A percentile compares a stretch with the other conserved stretches of the same genome.
phyloP scores from a whole-genome alignment of 2,113 vertebrate species.

The Carassius carassius region DNA sequence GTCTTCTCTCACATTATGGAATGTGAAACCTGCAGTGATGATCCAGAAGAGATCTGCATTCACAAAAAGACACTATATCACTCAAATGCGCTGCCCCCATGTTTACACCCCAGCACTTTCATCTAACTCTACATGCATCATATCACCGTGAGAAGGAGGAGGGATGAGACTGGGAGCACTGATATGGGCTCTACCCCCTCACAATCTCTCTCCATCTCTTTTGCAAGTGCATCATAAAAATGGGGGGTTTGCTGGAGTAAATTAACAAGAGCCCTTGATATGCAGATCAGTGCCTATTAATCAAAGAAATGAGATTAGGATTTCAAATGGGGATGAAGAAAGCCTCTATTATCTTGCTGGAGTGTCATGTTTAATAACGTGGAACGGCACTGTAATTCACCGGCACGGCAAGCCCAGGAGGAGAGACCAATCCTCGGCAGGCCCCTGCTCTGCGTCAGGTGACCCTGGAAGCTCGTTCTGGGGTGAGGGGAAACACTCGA shows the following conservation, averaged over 20 bases:
- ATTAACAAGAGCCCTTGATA: constrained; percentile 81
- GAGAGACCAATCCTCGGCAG: constrained; percentile 41
- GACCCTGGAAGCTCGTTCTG: constrained; percentile 45
- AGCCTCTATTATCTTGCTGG: constrained; percentile 80
- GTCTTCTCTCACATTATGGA: constrained; percentile 11
- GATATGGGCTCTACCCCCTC: constrained; percentile 58
- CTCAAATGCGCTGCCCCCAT: constrained; percentile 24
- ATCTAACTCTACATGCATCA: constrained; percentile 43
- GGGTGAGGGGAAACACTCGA: constrained; percentile 38
- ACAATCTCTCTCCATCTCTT: constrained; percentile 55
- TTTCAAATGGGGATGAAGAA: constrained; percentile 85
- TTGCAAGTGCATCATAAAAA: constrained; percentile 56
- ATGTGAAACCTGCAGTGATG: constrained; percentile 21
- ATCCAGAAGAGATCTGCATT: background rate
- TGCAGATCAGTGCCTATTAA: constrained; percentile 81
- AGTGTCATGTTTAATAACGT: constrained; percentile 85
- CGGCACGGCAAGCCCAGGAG: constrained; percentile 62
- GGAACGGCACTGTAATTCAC: constrained; percentile 77
- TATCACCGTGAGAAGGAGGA: constrained; percentile 10
- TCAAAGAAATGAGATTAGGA: constrained; percentile 85
- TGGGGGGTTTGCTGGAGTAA: constrained; percentile 70
- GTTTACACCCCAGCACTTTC: constrained; percentile 42
- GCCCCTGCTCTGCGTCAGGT: constrained; percentile 54
- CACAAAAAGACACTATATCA: constrained; percentile 30
- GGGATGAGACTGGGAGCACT: constrained; percentile 66